A percentile compares a stretch with the other conserved stretches of the same genome.
Conservation (phyloP, 2,888 invertebrate species). For the Plagiodera versicolora region DNA sequence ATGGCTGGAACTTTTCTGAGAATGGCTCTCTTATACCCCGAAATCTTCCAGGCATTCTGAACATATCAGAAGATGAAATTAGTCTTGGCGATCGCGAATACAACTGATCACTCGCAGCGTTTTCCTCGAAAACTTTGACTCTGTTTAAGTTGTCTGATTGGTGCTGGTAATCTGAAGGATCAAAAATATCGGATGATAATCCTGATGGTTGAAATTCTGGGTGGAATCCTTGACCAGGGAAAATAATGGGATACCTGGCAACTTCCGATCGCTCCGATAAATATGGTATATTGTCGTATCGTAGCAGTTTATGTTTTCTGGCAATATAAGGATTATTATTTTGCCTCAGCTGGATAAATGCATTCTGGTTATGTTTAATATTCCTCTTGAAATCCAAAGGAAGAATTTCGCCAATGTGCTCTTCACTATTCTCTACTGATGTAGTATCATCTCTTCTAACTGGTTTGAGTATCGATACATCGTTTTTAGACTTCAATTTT, state of each 20-base stretch:
- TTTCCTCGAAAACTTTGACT: constrained; percentile 5
- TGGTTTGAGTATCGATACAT: constrained; percentile 3
- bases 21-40: constrained; percentile 32
- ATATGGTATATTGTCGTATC: constrained; percentile 33
- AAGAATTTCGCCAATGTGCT: constrained; percentile 54
- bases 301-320: constrained; percentile 37
- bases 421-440: constrained; percentile 39
- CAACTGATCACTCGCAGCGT: constrained; percentile 4
- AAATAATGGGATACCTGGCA: constrained; percentile 13
- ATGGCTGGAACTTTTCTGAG: constrained; percentile 38
- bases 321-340: constrained; percentile 6
- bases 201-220: constrained; percentile 19
- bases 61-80: constrained; percentile 36
- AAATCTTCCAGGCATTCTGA: constrained; percentile 37
- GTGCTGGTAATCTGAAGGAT: not conserved
- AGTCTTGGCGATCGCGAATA: constrained; percentile 29
- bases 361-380: not conserved
- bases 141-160: constrained; percentile 11
- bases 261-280: not conserved
- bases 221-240: constrained; percentile 23
- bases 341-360: constrained; percentile 12
- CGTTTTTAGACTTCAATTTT: not conserved
- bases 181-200: constrained; percentile 10
- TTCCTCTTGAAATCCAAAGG: constrained; percentile 43
- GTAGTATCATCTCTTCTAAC: constrained; percentile 40